Conservation (phyloP, 2,888 invertebrate genomes). For the Ferdinandea cuprea region DNA sequence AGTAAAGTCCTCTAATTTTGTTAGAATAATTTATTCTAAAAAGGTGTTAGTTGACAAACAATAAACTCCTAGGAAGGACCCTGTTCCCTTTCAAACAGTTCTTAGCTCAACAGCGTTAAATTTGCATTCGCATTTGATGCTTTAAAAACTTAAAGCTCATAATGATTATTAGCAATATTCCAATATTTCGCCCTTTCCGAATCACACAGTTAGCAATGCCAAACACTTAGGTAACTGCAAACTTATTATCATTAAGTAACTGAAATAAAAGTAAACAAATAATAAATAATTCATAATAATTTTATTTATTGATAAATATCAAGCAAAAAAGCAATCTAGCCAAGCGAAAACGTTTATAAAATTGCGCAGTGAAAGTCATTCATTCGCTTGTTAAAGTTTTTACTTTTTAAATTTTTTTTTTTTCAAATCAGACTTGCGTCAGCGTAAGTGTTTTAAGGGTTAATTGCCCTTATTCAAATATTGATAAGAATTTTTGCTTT, state of each 20-base stretch:
- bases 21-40: too few relatives aligned
- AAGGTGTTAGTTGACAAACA: too few relatives aligned
- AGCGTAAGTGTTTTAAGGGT: conserved; percentile 21
- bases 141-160: too few relatives aligned
- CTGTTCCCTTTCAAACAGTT: too few relatives aligned
- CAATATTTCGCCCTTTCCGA: conserved; percentile 1
- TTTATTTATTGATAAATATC: not conserved
- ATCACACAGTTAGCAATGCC: not conserved
- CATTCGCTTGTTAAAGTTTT: conserved; percentile 8
- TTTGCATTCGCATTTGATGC: too few relatives aligned
- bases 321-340: not conserved
- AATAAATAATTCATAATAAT: not conserved
- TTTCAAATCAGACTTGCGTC: not conserved
- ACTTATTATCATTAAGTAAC: conserved; percentile 5
- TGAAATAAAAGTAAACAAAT: not conserved
- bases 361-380: conserved; percentile 67
- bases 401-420: conserved; percentile 8
- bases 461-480: conserved; percentile 27
- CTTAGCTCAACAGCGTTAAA: too few relatives aligned
- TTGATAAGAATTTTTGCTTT: not conserved
- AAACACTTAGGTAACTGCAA: not conserved
- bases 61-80: too few relatives aligned
- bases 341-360: conserved; percentile 18
- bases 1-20: too few relatives aligned
- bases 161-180: too few relatives aligned